Percentiles rank a stretch among this genome's conserved stretches.
These are phyloP conservation scores for Pseudomyrmex sp. DNA, from an alignment of 1,140 invertebrate genomes.

Conservation along the genomic window DNA sequence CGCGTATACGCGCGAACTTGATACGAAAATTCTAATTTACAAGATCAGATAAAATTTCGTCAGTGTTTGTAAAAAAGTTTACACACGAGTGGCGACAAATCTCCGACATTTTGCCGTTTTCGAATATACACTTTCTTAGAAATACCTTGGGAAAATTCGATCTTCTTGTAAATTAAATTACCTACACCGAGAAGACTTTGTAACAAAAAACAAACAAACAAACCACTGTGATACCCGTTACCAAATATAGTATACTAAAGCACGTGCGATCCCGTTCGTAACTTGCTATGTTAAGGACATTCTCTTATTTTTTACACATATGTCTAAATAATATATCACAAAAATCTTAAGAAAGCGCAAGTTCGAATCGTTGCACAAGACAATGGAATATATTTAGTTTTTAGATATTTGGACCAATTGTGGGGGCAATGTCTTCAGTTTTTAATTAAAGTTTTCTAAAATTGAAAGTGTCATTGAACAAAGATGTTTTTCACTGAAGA, in stretches of 20 bases:
- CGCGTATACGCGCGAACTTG: not conserved
- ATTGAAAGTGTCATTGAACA: too few relatives aligned
- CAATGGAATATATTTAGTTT: too few relatives aligned
- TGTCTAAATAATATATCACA: too few relatives aligned
- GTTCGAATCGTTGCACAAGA: too few relatives aligned
- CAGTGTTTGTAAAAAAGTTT: not conserved
- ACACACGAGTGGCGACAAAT: too few relatives aligned
- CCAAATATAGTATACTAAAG: not conserved
- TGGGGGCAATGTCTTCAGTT: too few relatives aligned
- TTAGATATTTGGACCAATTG: too few relatives aligned
- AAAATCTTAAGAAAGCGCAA: too few relatives aligned
- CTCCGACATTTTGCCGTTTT: not conserved
- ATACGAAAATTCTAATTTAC: conserved; percentile 22
- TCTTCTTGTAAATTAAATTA: not conserved
- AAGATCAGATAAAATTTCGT: conserved; percentile 24
- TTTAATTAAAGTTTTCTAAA: too few relatives aligned
- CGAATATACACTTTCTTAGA: conserved; percentile 1
- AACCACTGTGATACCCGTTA: conserved; percentile 9
- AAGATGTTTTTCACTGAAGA: too few relatives aligned
- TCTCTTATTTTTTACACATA: not conserved
- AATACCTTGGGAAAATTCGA: conserved; percentile 6
- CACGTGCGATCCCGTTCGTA: conserved; percentile 12
- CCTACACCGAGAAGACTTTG: not conserved
- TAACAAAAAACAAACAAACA: not conserved
- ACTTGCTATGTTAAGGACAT: not conserved